Percentiles rank a stretch among this genome's conserved stretches.
Evolutionary conservation across 2,888 invertebrate species (phyloP).

Genomic region (Mystacides longicornis): DNA sequence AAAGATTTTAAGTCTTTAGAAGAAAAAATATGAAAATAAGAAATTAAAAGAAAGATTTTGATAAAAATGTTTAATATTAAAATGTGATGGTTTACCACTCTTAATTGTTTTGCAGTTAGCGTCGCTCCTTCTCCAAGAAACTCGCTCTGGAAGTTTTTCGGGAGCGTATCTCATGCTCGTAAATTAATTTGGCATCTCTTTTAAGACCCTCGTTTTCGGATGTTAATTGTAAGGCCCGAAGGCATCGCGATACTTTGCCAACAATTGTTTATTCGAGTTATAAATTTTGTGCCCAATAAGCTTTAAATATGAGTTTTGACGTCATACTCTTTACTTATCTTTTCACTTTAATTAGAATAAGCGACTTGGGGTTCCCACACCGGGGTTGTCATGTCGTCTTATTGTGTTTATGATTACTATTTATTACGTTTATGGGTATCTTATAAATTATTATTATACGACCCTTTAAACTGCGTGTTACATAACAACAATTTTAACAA

Average conservation of each 20-base stretch:
- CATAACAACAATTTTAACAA: no score
- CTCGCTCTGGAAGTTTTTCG: slow-evolving; percentile 14
- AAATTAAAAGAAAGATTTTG: no score
- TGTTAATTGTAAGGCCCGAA: slow-evolving; percentile 23
- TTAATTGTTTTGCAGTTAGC: slow-evolving; percentile 11
- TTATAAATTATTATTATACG: no score
- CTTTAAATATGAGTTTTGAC: slow-evolving; percentile 7
- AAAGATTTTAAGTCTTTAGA: no score
- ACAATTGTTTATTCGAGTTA: slow-evolving; percentile 7
- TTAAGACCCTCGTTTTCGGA: slow-evolving; percentile 21
- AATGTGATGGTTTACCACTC: no score
- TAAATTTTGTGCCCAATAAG: slow-evolving; percentile 4
- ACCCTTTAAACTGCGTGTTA: no score
- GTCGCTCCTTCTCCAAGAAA: slow-evolving; percentile 1
- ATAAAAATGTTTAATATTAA: no score
- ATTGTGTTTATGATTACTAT: slow-evolving; percentile 9
- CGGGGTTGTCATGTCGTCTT: slow-evolving; percentile 8
- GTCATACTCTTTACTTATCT: slow-evolving; percentile 3
- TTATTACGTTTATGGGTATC: no score
- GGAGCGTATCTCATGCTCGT: slow-evolving; percentile 19
- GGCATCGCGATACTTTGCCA: slow-evolving; percentile 14
- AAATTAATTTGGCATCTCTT: slow-evolving; percentile 24
- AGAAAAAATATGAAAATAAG: no score
- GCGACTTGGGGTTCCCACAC: not conserved
- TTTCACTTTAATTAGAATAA: not conserved